Base-by-base conservation (phyloP, 2,888 invertebrate species). In the Catocala fraxini region DNA sequence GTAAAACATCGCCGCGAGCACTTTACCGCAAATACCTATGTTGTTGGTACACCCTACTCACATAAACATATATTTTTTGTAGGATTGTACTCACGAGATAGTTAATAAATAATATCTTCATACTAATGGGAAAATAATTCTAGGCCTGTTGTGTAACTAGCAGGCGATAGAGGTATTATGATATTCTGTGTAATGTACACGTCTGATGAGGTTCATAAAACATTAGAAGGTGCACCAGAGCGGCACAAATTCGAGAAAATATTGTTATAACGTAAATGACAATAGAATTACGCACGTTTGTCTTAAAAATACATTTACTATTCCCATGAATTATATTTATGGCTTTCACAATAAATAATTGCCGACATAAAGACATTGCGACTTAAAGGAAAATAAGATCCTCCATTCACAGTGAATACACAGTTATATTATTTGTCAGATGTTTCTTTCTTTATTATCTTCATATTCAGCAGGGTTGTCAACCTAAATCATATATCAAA, bases 211-310 rank as follows among this genome's bases (percentile, higher is more conserved):
- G 59, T 71, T 75, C 67, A 67, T 71, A 70, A 72, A 76, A 71
- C 71, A 77, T 82, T 77, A 80, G 58, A 47, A 47, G 63, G 70
- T 63, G 75, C 79, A 82, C 45, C 75, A 73, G 79, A 83, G 81
- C 83, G 77, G 66, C 65, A 67, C 77, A 65, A 79, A 84, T 77
- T 73, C 70, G 60, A 68, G 66, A 73, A 77, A 82, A 81, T 69
- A 75, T 41, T 63, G 53, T 56, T 66, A 70, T 62, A 54, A 70
- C 64, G 58, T 68, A 75, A 79, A 81, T 78, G 75, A 85, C 84
- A 86, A 85, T 78, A 61, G 79, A 79, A 86, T 82, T 82, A 74
- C 70, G 68, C 54, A 62, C 51, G 55, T 52, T 62, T 70, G 65
- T 73, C 57, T 52, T 46, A 66, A 72, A 63, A 63, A 62, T 42